Percentiles rank a stretch among this genome's conserved stretches.
Evolutionary conservation across 2,797 vertebrate genomes (phyloP).

Genomic region (Siniperca obscura): DNA sequence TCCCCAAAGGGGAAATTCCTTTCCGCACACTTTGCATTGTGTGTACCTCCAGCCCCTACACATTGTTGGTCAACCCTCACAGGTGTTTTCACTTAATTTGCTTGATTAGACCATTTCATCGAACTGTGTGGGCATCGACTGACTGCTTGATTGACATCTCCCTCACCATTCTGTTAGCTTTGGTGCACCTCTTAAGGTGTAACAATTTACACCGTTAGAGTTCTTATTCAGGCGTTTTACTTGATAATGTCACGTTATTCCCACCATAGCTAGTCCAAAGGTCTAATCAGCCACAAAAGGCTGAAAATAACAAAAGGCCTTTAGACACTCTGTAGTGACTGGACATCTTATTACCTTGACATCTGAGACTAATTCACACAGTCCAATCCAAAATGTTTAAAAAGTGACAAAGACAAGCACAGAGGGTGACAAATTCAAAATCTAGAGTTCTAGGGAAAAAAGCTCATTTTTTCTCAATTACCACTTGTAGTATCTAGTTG

Average conservation of each 20-base stretch:
- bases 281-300: too few relatives aligned
- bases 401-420: not conserved
- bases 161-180: not conserved
- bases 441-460: too few relatives aligned
- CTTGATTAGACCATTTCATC: not conserved
- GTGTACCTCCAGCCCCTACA: too few relatives aligned
- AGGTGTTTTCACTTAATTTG: not conserved
- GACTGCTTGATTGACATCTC: not conserved
- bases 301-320: not conserved
- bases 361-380: not conserved
- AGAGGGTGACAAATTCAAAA: not conserved
- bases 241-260: too few relatives aligned
- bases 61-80: too few relatives aligned
- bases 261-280: too few relatives aligned
- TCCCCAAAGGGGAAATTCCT: too few relatives aligned
- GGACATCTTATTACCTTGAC: not conserved
- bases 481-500: too few relatives aligned
- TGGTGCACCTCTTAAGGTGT: not conserved
- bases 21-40: too few relatives aligned
- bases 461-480: too few relatives aligned
- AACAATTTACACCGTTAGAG: not conserved
- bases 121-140: not conserved
- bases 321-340: too few relatives aligned
- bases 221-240: too few relatives aligned
- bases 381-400: not conserved